Conservation (phyloP, 1,140 invertebrate genomes). For the Sinella curviseta region DNA sequence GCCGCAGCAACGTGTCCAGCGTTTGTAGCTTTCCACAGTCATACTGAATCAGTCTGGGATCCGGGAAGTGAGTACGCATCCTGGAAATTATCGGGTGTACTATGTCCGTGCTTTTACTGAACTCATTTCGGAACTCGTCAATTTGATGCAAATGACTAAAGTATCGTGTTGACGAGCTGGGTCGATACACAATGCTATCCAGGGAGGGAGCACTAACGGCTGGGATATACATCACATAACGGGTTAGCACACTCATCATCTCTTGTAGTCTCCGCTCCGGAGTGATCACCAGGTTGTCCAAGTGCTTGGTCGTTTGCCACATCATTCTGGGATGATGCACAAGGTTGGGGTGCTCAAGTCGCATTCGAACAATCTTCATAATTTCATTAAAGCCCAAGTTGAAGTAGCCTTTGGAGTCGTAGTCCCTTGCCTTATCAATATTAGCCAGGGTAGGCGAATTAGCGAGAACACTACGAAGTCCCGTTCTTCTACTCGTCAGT, state of each 20-base stretch:
- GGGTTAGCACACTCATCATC: constrained; percentile 45
- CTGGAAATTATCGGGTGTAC: constrained; percentile 73
- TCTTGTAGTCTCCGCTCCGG: constrained; percentile 28
- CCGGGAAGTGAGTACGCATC: constrained; percentile 90
- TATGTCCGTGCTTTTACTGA: constrained; percentile 60
- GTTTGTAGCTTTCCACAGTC: constrained; percentile 76
- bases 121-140: constrained; percentile 56
- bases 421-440: background rate
- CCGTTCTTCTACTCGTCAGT: background rate
- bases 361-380: background rate
- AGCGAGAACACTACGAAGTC: background rate
- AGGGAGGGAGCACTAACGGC: constrained; percentile 66
- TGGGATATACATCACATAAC: constrained; percentile 74
- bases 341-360: background rate
- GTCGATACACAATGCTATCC: constrained; percentile 68
- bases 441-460: background rate
- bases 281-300: constrained; percentile 27
- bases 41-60: constrained; percentile 96
- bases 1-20: constrained; percentile 65
- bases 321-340: constrained; percentile 28
- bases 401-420: constrained; percentile 28
- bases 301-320: constrained; percentile 36
- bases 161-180: constrained; percentile 62
- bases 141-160: constrained; percentile 58
- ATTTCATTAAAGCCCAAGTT: constrained; percentile 2